Evolutionary conservation across 2,888 invertebrate species (phyloP).

Genomic region (Melieria omissa): DNA sequence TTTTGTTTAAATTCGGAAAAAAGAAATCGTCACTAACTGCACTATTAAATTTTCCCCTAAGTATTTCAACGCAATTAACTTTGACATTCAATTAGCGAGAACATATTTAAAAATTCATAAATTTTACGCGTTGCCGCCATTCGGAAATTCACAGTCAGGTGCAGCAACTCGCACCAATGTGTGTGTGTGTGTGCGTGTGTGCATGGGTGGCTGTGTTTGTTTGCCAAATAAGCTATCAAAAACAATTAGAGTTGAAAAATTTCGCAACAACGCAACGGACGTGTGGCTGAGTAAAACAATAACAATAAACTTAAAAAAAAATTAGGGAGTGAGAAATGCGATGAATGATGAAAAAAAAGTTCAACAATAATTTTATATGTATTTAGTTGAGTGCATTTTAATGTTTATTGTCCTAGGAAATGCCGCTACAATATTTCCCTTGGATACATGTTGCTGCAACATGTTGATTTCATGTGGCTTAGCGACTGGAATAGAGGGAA

Average conservation of each 20-base stretch:
- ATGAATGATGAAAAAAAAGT: not conserved
- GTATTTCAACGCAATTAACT: constrained; percentile 20
- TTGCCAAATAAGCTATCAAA: not conserved
- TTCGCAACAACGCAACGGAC: not conserved
- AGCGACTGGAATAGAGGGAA: too few relatives aligned
- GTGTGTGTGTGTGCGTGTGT: constrained; percentile 1
- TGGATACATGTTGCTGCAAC: too few relatives aligned
- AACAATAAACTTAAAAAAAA: not conserved
- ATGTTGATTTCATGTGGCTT: too few relatives aligned
- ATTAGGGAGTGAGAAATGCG: not conserved
- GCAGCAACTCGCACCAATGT: constrained; percentile 23
- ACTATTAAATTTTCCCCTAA: not conserved
- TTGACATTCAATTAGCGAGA: constrained; percentile 35
- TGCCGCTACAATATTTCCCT: too few relatives aligned
- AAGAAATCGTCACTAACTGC: too few relatives aligned
- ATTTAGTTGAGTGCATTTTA: too few relatives aligned
- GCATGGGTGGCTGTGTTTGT: not conserved
- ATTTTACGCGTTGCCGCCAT: not conserved
- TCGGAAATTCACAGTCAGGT: constrained; percentile 4
- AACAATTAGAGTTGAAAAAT: not conserved
- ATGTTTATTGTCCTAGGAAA: too few relatives aligned
- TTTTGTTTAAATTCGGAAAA: too few relatives aligned
- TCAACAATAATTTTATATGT: too few relatives aligned
- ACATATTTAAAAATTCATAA: constrained; percentile 19
- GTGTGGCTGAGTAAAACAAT: too few relatives aligned